phyloP scores from a whole-genome alignment of 2,888 invertebrate species.

The Dryadula phaetusa region DNA sequence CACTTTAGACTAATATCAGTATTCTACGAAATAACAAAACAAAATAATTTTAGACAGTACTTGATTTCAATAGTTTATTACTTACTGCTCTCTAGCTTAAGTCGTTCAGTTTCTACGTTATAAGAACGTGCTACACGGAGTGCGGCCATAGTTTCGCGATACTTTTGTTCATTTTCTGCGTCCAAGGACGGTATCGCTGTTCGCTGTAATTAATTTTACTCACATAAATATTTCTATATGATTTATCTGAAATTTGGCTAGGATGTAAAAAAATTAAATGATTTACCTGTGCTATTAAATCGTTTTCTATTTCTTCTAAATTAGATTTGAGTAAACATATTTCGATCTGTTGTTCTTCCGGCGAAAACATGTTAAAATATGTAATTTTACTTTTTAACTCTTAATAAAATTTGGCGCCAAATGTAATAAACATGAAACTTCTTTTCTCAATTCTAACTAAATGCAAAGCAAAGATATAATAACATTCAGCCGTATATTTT shows the following conservation, averaged over 20 bases:
- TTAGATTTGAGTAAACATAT: constrained; percentile 70
- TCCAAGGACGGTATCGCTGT: constrained; percentile 63
- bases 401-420: neutral
- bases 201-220: constrained; percentile 51
- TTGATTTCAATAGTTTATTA: neutral
- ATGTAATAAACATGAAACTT: no score
- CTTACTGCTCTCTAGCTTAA: constrained; percentile 30
- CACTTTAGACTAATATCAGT: neutral
- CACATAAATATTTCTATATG: neutral
- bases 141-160: constrained; percentile 59
- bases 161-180: constrained; percentile 65
- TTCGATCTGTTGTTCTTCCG: constrained; percentile 69
- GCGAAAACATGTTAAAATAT: constrained; percentile 62
- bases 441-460: no score
- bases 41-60: neutral
- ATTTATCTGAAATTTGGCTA: neutral
- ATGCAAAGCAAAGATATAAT: neutral
- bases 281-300: constrained; percentile 64
- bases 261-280: neutral
- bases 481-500: neutral
- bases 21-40: neutral
- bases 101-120: constrained; percentile 56
- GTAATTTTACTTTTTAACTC: neutral
- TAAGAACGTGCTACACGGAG: constrained; percentile 59
- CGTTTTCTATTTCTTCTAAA: constrained; percentile 69